Conservation (phyloP, 2,113 vertebrate species). For the Rhinolophus sinicus region DNA sequence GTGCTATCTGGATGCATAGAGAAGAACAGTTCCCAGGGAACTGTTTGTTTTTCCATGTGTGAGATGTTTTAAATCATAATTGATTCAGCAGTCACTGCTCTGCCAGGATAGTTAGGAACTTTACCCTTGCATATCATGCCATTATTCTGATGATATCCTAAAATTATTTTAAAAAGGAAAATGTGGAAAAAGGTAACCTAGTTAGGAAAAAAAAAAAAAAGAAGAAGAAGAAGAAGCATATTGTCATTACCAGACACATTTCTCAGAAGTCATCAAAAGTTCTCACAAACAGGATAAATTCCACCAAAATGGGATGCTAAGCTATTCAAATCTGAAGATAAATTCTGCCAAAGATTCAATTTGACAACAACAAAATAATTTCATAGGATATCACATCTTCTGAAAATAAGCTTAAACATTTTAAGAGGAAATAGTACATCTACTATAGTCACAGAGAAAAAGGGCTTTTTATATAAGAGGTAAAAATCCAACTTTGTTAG, state of each 20-base stretch:
- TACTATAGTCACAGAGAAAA: not conserved
- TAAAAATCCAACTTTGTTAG: not conserved
- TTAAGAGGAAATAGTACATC: slow-evolving; percentile 23
- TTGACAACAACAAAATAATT: not conserved
- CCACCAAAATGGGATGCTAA: not conserved
- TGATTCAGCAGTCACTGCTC: slow-evolving; percentile 60
- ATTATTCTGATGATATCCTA: slow-evolving; percentile 56
- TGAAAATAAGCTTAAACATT: not conserved
- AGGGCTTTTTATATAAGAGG: not conserved
- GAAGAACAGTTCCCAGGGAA: slow-evolving; percentile 54
- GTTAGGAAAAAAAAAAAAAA: not conserved
- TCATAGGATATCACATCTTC: not conserved
- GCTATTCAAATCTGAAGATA: not conserved
- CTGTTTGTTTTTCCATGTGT: slow-evolving; percentile 51
- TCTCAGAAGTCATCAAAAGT: slow-evolving; percentile 53
- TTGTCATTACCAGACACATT: not conserved
- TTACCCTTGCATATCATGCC: slow-evolving; percentile 22
- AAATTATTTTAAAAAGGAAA: slow-evolving; percentile 55
- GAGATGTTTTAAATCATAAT: slow-evolving; percentile 61
- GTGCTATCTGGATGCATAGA: slow-evolving; percentile 2
- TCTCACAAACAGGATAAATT: slow-evolving; percentile 37
- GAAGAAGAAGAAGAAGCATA: slow-evolving; percentile 9
- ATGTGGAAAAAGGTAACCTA: slow-evolving; percentile 43
- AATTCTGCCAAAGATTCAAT: slow-evolving; percentile 21
- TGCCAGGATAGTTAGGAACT: slow-evolving; percentile 57